These are phyloP conservation scores for Notospermus geniculatus DNA, from an alignment of 1,140 invertebrate species.

Conservation along the genomic window DNA sequence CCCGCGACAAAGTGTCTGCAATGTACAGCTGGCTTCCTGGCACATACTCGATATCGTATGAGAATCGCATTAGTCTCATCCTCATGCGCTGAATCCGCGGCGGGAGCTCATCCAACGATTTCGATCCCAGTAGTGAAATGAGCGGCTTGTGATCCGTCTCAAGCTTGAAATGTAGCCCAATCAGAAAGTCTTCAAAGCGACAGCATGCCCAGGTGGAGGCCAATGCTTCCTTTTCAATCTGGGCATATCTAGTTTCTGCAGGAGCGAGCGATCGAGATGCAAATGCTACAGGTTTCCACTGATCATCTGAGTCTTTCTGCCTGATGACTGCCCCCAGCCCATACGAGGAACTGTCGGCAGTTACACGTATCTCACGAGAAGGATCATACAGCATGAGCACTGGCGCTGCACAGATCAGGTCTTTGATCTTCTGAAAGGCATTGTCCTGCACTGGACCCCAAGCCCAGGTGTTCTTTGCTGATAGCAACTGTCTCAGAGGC, in stretches of 20 bases:
- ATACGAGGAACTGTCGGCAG: constrained; percentile 32
- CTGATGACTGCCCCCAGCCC: constrained; percentile 24
- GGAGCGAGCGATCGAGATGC: background rate
- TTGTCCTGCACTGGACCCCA: too few relatives aligned
- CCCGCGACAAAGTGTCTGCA: constrained; percentile 6
- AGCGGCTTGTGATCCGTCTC: constrained; percentile 51
- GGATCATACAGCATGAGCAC: too few relatives aligned
- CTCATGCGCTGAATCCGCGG: background rate
- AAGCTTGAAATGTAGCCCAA: constrained; percentile 24
- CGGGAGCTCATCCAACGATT: constrained; percentile 12
- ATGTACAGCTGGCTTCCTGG: background rate
- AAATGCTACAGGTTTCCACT: constrained; percentile 18
- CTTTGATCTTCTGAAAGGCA: too few relatives aligned
- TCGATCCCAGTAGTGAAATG: constrained; percentile 32
- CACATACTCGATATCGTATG: background rate
- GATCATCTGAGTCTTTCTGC: too few relatives aligned
- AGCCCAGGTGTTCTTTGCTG: too few relatives aligned
- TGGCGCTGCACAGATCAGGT: too few relatives aligned
- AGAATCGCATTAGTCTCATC: background rate
- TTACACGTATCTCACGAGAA: too few relatives aligned
- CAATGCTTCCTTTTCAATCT: constrained; percentile 4
- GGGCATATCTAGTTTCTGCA: background rate
- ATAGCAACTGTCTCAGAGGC: too few relatives aligned
- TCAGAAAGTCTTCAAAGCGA: background rate
- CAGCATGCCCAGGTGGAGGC: background rate